Percentiles rank a stretch among this genome's conserved stretches.
These are phyloP conservation scores for Lampris incognitus DNA, from an alignment of 2,113 vertebrate species.

Conservation along the genomic window DNA sequence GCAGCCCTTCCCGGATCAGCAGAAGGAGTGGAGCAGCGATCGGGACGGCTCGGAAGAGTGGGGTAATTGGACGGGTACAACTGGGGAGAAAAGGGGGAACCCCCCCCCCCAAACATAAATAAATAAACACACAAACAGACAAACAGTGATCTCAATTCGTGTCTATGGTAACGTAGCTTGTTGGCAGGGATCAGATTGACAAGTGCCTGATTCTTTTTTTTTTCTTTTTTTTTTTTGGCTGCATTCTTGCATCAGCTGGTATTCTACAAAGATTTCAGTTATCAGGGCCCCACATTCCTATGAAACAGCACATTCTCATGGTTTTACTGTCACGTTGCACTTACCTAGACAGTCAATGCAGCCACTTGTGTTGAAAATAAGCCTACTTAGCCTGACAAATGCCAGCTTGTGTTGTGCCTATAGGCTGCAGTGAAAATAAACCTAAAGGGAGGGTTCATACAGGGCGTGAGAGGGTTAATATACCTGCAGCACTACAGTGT, in stretches of 20 bases:
- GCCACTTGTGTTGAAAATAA: slow-evolving; percentile 28
- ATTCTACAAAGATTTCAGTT: not conserved
- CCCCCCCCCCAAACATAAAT: not conserved
- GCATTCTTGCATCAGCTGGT: slow-evolving; percentile 36
- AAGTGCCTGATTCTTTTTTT: slow-evolving; percentile 28
- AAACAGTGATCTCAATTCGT: slow-evolving; percentile 18
- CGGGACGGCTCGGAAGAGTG: too few species aligned
- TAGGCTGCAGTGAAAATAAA: slow-evolving; percentile 5
- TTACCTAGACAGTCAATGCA: slow-evolving; percentile 37
- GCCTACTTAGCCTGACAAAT: slow-evolving; percentile 14
- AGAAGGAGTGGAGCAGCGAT: too few species aligned
- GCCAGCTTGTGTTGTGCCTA: slow-evolving; percentile 9
- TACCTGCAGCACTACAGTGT: not conserved
- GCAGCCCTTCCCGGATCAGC: too few species aligned
- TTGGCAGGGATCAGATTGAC: not conserved
- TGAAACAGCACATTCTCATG: slow-evolving; percentile 65
- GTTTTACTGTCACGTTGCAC: slow-evolving; percentile 48
- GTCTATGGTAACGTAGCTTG: not conserved
- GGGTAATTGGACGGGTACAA: too few species aligned
- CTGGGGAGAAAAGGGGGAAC: too few species aligned
- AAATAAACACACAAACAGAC: slow-evolving; percentile 21
- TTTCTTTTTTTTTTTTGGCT: slow-evolving; percentile 40
- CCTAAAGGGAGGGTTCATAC: not conserved
- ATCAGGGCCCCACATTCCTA: slow-evolving; percentile 20
- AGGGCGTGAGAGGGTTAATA: not conserved